Evolutionary conservation across 92 coral and sea anemone genomes (phyloP), one percentile per base, ranked within the genome.

Genomic region (Palythoa heliodiscus): DNA sequence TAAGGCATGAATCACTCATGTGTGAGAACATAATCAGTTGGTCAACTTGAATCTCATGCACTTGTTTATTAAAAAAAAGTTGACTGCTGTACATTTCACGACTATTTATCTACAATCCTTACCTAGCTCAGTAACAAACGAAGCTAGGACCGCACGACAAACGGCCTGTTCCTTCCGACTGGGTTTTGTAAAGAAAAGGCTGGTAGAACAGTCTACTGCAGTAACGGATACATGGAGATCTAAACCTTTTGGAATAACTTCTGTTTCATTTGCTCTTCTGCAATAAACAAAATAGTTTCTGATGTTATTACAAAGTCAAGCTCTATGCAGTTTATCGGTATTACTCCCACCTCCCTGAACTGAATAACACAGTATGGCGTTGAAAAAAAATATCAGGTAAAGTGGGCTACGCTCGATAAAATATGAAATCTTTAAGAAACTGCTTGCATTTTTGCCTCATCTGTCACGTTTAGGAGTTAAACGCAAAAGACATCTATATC

Each of bases 141-240:
- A 95, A 10, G 94, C 95, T 25, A 97, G 84, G 20, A 97, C 97
- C 38, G 98, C 99, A 63, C 80, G 89, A 66, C 98, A 95, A 55
- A 95, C 79, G 14, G 94, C 93, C 88, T 88, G 87, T 37, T 88
- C 86, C 58, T 86, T 77, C 35, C 86, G 81, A 19, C 39, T 57
- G n/a, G 92, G 86, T 52, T 60, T 83, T 50, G 88, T 73, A 15
- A 95, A 87, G 53, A 75, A 91, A 71, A 97, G 66, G 71, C 93
- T 88, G 8, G 95, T 86, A 11, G 93, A 91, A 64, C 95, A 91
- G 82, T 97, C 95, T 53, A 78, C 80, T 83, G 91, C 76, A 75
- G 95, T 95, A 39, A 91, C 29, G 11, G 91, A n/a, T 61, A 64
- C 76, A 63, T 71, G 87, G 55, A 93, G 55, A 43, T 91, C 96